A percentile compares a stretch with the other conserved stretches of the same genome.
phyloP scores from a whole-genome alignment of 2,113 vertebrate species.

The Microcebus murinus region DNA sequence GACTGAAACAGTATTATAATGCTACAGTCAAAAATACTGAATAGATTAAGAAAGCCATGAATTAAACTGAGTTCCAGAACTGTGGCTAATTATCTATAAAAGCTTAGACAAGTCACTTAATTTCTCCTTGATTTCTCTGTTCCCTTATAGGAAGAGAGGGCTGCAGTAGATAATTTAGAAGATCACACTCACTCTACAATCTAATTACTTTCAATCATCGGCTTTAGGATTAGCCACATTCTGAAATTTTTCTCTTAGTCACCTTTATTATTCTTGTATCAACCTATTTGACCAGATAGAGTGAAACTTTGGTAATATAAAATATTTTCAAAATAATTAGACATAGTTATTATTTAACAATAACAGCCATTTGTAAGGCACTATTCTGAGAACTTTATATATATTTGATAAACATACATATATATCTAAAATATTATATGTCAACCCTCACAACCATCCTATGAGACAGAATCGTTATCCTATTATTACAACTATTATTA shows the following conservation, averaged over 20 bases:
- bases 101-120: neutral
- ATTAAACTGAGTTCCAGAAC: neutral
- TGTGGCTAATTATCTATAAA: neutral
- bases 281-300: slow-evolving; percentile 1
- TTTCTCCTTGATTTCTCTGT: neutral
- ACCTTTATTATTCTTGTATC: neutral
- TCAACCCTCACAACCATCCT: neutral
- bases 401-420: neutral
- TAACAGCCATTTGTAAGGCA: neutral
- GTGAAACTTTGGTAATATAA: neutral
- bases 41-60: neutral
- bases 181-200: neutral
- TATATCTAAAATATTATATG: neutral
- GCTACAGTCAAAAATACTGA: neutral
- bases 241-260: neutral
- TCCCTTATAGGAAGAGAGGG: neutral
- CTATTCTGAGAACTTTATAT: neutral
- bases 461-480: neutral
- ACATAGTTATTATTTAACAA: slow-evolving; percentile 18
- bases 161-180: neutral
- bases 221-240: neutral
- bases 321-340: slow-evolving; percentile 26
- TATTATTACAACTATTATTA: neutral
- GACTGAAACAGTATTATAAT: neutral
- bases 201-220: neutral